Base-by-base conservation (phyloP, 1,140 invertebrate species). In the Zophobas atratus region DNA sequence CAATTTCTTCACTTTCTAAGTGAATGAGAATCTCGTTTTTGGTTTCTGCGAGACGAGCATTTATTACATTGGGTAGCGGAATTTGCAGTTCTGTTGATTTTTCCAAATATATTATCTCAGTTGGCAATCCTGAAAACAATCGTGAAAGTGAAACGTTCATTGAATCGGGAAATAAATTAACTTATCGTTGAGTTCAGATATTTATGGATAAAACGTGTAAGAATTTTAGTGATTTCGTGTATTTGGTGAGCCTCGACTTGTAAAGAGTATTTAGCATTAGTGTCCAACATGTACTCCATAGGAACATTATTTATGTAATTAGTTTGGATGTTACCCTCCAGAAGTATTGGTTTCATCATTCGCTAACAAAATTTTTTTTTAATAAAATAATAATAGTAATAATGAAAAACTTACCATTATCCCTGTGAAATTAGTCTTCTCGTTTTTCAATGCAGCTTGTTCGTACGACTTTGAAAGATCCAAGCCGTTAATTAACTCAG, bases 81-180 rank as follows among this genome's bases (percentile, higher is more conserved):
- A 85, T 80, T 70, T 84, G 79, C 1, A 84, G 49, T 34, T 81
- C 77, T 20, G 81, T 55, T 4, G 83, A 81, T 74, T 76, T 83
- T 80, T 86, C 83, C 39, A 86, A 70, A 75, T 86, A 86, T 76
- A 85, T 79, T 51, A 81, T 82, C 67, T 86, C 79, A n/a, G 76
- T 71, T 46, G 81, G 78, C 38, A 84, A 48, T 55, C 67, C 84
- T 85, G 38, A 55, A 81, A 82, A 20, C 20, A 20, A 20, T 20
- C 20, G 20, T 20, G 20, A 20, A 20, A 20, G 20, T 20, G 20
- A 57, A 71, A 77, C 38, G 33, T 2, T 41, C 2, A 43, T 32
- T 67, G 6, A 41, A 41, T 2, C 32, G 43, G 43, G 20, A 67
- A 67, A 20, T 43, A 67, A 63, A 63, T 67, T 5, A 43, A 67